These are phyloP conservation scores for Tapirus indicus DNA, from an alignment of 2,797 vertebrate species.

Conservation along the genomic window DNA sequence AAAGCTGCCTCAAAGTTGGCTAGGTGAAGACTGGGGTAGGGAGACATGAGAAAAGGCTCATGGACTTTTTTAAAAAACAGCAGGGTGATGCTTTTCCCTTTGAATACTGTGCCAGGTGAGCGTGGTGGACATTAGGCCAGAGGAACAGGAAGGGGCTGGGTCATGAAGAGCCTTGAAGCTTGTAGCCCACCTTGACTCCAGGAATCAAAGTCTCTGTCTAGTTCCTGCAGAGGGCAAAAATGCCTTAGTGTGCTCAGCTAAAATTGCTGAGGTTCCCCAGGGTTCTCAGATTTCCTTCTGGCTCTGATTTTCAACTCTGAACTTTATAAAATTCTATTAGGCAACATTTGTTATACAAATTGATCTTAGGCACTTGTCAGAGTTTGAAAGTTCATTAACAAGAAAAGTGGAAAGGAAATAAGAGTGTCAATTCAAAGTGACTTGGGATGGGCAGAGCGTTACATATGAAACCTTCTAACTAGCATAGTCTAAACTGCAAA, in stretches of 20 bases:
- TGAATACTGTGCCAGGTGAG: background rate
- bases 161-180: background rate
- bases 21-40: background rate
- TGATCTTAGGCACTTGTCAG: background rate
- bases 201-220: background rate
- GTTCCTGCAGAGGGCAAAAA: background rate
- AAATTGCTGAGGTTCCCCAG: background rate
- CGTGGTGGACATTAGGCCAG: background rate
- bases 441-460: background rate
- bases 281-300: background rate
- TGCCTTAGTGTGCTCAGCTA: background rate
- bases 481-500: background rate
- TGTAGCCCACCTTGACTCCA: background rate
- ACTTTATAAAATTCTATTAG: background rate
- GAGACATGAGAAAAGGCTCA: background rate
- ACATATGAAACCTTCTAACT: background rate
- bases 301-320: background rate
- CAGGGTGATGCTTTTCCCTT: background rate
- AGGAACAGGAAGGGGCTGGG: background rate
- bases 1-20: background rate
- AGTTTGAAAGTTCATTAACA: background rate
- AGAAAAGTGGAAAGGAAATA: background rate
- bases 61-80: background rate
- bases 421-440: background rate
- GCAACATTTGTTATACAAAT: slow-evolving; percentile 15